phyloP scores from a whole-genome alignment of 2,797 vertebrate species.

The Trachurus trachurus region DNA sequence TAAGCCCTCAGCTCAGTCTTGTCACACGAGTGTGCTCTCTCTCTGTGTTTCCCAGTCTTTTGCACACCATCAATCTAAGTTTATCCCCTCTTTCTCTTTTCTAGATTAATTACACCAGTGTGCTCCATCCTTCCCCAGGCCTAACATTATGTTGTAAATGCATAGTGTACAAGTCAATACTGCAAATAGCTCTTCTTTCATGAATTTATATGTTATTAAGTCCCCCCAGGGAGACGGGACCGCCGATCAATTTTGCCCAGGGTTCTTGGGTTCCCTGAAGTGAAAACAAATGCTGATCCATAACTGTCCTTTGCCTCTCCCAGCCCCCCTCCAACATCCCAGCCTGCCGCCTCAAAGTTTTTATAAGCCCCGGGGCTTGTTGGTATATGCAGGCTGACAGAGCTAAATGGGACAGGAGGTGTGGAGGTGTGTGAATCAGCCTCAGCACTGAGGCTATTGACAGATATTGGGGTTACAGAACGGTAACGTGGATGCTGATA shows the following conservation, averaged over 20 bases:
- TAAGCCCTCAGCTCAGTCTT: conserved; percentile 51
- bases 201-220: conserved; percentile 87
- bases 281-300: conserved; percentile 87
- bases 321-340: conserved; percentile 20
- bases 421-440: conserved; percentile 70
- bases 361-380: conserved; percentile 68
- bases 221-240: conserved; percentile 72
- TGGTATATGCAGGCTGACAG: conserved; percentile 58
- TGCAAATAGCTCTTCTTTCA: conserved; percentile 86
- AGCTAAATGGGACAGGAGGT: conserved; percentile 72
- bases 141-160: conserved; percentile 88
- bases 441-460: conserved; percentile 72
- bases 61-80: conserved; percentile 73
- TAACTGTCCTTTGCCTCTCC: conserved; percentile 79
- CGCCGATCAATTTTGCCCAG: conserved; percentile 80
- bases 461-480: conserved; percentile 79
- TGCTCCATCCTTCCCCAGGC: conserved; percentile 76
- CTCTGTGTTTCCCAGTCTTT: conserved; percentile 64
- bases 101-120: conserved; percentile 85
- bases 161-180: conserved; percentile 87
- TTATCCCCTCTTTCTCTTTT: conserved; percentile 72
- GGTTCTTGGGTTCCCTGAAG: conserved; percentile 80
- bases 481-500: conserved; percentile 75
- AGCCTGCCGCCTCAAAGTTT: conserved; percentile 67
- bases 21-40: conserved; percentile 53